Percentiles rank a stretch among this genome's conserved stretches.
Evolutionary conservation across 2,888 invertebrate species (phyloP).

Genomic region (Spilarctia lutea): DNA sequence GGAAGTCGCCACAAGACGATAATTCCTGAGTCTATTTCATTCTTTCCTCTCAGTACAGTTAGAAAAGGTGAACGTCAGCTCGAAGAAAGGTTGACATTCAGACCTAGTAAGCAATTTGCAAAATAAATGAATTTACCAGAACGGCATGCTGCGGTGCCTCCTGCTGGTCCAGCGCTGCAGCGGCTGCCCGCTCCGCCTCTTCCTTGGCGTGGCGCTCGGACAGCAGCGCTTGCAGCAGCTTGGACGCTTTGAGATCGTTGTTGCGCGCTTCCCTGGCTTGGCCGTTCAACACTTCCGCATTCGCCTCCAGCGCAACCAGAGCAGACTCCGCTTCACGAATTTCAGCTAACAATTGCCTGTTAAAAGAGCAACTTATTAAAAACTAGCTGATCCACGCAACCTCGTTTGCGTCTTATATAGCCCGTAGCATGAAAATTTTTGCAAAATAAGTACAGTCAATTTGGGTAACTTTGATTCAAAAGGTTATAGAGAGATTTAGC

Average conservation of each 20-base stretch:
- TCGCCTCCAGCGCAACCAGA: slow-evolving; percentile 61
- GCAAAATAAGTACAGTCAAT: too few relatives aligned
- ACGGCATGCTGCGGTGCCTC: slow-evolving; percentile 69
- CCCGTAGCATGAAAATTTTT: too few relatives aligned
- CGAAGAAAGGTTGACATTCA: too few relatives aligned
- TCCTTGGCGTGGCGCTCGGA: slow-evolving; percentile 62
- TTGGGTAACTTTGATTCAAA: too few relatives aligned
- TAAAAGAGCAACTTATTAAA: neutral
- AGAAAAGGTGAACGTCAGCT: too few relatives aligned
- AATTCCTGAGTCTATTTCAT: too few relatives aligned
- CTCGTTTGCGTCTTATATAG: too few relatives aligned
- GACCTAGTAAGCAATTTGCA: too few relatives aligned
- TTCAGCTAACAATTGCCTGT: slow-evolving; percentile 70
- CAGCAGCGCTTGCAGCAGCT: slow-evolving; percentile 67
- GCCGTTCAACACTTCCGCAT: slow-evolving; percentile 66
- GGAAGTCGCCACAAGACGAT: too few relatives aligned
- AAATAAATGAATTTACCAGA: slow-evolving; percentile 49
- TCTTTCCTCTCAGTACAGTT: too few relatives aligned
- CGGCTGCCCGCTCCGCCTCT: slow-evolving; percentile 65
- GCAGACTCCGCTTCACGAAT: slow-evolving; percentile 67
- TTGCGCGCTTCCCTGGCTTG: slow-evolving; percentile 70
- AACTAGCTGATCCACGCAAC: neutral
- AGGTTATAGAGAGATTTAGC: too few relatives aligned
- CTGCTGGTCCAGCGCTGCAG: slow-evolving; percentile 63
- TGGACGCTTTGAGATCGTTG: slow-evolving; percentile 67